phyloP scores from a whole-genome alignment of 2,888 invertebrate genomes.

The Diaprepes abbreviatus region DNA sequence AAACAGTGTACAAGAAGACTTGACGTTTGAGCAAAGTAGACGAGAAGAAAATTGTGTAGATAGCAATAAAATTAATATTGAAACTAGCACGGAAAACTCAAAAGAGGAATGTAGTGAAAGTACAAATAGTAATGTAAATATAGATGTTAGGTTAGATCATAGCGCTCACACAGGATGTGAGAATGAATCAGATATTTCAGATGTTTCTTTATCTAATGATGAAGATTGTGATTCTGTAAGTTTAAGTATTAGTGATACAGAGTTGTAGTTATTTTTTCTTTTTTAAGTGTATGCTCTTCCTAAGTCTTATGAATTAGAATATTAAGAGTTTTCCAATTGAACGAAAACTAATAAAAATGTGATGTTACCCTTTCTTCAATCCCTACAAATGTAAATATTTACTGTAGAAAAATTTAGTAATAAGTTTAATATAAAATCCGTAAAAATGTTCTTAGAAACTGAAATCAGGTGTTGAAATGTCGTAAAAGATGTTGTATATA shows the following conservation, averaged over 20 bases:
- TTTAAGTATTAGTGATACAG: constrained; percentile 3
- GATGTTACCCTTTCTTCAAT: no score
- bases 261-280: not conserved
- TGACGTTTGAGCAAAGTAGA: no score
- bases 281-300: no score
- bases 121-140: constrained; percentile 16
- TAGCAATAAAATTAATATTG: not conserved
- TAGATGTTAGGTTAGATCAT: not conserved
- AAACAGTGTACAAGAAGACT: not conserved
- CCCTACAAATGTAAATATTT: no score
- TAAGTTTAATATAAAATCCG: no score
- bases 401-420: no score
- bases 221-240: not conserved
- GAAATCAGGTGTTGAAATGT: no score
- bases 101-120: not conserved
- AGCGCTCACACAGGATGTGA: not conserved
- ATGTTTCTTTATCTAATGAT: not conserved
- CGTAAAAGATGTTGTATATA: not conserved
- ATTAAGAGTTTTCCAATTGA: no score
- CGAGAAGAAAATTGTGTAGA: not conserved
- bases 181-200: not conserved
- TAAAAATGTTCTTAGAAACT: no score
- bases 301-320: no score
- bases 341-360: no score
- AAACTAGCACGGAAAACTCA: not conserved